Conservation (phyloP, 2,797 vertebrate genomes). For the Mus caroli region DNA sequence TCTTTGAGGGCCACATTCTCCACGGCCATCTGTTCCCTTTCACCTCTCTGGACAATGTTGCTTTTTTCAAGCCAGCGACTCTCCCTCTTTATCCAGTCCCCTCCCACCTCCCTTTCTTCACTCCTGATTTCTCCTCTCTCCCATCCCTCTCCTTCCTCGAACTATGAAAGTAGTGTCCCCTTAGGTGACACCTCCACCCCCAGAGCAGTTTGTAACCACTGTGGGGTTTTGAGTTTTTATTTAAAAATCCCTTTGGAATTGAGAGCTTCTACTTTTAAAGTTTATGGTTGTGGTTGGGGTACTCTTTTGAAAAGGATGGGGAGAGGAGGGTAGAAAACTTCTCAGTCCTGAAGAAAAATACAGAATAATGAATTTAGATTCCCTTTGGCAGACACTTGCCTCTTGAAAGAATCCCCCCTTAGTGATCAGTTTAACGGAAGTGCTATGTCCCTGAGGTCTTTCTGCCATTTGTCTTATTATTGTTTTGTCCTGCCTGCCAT, state of each 20-base stretch:
- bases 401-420: constrained; percentile 51
- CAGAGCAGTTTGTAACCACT: constrained; percentile 59
- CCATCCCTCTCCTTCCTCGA: constrained; percentile 64
- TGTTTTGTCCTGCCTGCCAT: not conserved
- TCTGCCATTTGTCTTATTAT: constrained; percentile 30
- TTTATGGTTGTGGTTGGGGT: constrained; percentile 33
- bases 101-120: constrained; percentile 59
- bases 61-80: constrained; percentile 90
- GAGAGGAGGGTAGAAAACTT: not conserved
- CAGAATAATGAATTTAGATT: constrained; percentile 63
- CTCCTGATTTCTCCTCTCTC: constrained; percentile 58
- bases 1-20: constrained; percentile 90
- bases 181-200: constrained; percentile 44
- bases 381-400: constrained; percentile 44
- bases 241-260: constrained; percentile 55
- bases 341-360: constrained; percentile 58
- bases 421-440: constrained; percentile 45
- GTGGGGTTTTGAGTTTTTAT: constrained; percentile 58
- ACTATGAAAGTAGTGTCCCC: constrained; percentile 65
- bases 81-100: constrained; percentile 85
- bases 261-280: constrained; percentile 60
- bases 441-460: constrained; percentile 9
- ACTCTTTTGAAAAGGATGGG: constrained; percentile 55
- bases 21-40: constrained; percentile 92
- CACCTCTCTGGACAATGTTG: constrained; percentile 92